Evolutionary conservation across 35 echinoderm and acorn worm genomes (phyloP), one percentile per base, ranked within the genome.

Genomic region (Holothuria glaberrima): DNA sequence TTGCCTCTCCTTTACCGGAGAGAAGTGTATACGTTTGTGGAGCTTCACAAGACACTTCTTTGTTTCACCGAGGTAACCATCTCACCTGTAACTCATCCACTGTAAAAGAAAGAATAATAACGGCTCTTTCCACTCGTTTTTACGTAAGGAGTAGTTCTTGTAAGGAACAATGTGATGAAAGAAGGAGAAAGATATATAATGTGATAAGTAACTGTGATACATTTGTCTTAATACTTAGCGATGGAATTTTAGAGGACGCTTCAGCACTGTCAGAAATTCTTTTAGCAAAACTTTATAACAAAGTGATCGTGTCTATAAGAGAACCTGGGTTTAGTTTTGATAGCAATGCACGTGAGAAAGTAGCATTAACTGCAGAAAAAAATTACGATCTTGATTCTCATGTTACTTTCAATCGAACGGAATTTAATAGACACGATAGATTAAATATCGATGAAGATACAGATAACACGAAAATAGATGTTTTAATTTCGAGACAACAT

Each of bases 21-120:
- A 87, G 67, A 61, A 84, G 46, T 0, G 85, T 71, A 68, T 87
- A 87, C 65, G 60, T 87, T 50, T 87, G 85, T 70, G 80, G 80
- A 20, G 54, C 80, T 29, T 84, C 85, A 4, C 31, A 33, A 12
- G 85, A 87, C 7, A 62, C 34, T 7, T 29, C 85, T 1, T 62
- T 52, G 20, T 69, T 33, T 32, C 85, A 87, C 16, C 60, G 85
- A 3, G 85, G 46, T 24, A 87, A 87, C 33, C 20, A 34, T 22
- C 24, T 87, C 22, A 87, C 65, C 10, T 41, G 58, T 67, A 71
- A n/a, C 24, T 50, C 85, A 2, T 87, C 85, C 5, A 69, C 85
- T 1, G 33, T 59, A 19, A 87, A 59, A 50, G 85, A 87, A 16
- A 20, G 66, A 31, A 63, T 87, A 28, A 59, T 87, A 12, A n/a